These are phyloP conservation scores for Rhyacophila evoluta DNA, from an alignment of 2,888 invertebrate genomes.

Conservation along the genomic window DNA sequence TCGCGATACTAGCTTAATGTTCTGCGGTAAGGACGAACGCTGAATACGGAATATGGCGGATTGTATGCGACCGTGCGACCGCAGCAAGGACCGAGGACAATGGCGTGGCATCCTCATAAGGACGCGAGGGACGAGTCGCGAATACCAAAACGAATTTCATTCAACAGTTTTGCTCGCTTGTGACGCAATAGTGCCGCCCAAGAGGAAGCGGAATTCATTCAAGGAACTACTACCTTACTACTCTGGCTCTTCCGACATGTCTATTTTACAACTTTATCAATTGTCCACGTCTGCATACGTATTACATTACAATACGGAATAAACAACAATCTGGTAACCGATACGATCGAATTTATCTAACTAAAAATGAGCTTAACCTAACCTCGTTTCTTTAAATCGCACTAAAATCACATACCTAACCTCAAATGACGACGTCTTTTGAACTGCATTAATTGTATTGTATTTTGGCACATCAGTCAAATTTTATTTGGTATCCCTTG, in stretches of 20 bases:
- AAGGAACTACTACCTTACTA: constrained; percentile 24
- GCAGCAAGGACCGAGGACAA: constrained; percentile 38
- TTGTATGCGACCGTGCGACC: constrained; percentile 50
- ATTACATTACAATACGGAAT: too few species aligned
- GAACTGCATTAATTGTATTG: too few species aligned
- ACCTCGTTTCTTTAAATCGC: too few species aligned
- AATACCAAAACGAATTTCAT: constrained; percentile 49
- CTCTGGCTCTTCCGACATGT: neutral
- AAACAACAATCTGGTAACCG: too few species aligned
- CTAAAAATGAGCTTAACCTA: too few species aligned
- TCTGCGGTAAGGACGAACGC: constrained; percentile 33
- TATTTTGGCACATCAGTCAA: too few species aligned
- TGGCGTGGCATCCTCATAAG: constrained; percentile 52
- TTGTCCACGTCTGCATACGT: neutral
- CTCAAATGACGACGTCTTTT: too few species aligned
- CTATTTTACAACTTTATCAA: constrained; percentile 18
- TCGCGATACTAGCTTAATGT: constrained; percentile 3
- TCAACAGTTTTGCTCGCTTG: neutral
- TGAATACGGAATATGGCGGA: constrained; percentile 45
- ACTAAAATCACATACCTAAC: too few species aligned
- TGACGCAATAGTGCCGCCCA: constrained; percentile 21
- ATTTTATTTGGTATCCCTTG: too few species aligned
- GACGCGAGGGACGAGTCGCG: constrained; percentile 48
- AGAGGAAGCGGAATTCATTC: constrained; percentile 24
- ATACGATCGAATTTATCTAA: too few species aligned